Conservation (phyloP, 2,797 vertebrate species). For the Ptychobarbus kaznakovi region DNA sequence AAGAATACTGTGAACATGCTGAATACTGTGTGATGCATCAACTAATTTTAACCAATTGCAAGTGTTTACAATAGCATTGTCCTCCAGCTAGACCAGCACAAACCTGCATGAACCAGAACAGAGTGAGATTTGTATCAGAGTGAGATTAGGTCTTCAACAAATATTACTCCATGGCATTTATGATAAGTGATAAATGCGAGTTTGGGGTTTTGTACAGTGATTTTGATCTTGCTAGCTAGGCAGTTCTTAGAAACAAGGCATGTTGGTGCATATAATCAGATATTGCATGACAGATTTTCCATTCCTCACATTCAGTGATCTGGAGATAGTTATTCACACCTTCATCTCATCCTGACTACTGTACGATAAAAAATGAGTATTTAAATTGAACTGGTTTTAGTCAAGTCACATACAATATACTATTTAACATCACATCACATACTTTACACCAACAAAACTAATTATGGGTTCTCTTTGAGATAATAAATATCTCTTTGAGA, state of each 20-base stretch:
- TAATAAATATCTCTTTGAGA: background rate
- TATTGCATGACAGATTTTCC: background rate
- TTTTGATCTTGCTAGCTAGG: slow-evolving; percentile 12
- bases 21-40: background rate
- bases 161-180: background rate
- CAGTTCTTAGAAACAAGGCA: background rate
- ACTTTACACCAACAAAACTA: background rate
- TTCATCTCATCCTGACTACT: slow-evolving; percentile 23
- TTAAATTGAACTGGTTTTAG: background rate
- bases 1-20: no score
- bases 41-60: background rate
- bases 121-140: background rate
- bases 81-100: background rate
- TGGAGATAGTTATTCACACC: background rate
- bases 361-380: background rate
- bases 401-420: background rate
- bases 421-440: background rate
- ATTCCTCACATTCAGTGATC: slow-evolving; percentile 13
- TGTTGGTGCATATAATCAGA: slow-evolving; percentile 17
- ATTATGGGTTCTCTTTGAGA: background rate
- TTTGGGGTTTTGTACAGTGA: slow-evolving; percentile 6
- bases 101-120: background rate
- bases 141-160: background rate
- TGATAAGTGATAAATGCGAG: background rate
- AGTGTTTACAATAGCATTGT: background rate